Conservation (phyloP, 2,113 vertebrate species). For the Ploceus nigricollis region DNA sequence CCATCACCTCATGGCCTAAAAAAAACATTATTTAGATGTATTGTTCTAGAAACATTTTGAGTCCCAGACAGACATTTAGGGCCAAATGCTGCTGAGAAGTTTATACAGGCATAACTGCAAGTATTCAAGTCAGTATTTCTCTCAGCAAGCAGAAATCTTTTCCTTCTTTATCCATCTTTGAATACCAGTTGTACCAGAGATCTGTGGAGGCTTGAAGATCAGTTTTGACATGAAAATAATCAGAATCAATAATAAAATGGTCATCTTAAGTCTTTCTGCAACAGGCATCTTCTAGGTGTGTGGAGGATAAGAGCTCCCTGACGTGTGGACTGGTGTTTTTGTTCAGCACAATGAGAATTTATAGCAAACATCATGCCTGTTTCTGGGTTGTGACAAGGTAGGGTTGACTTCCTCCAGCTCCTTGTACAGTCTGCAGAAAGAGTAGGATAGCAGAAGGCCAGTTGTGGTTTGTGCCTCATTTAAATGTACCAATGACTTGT, state of each 20-base stretch:
- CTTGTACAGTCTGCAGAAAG: not conserved
- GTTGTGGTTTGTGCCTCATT: not conserved
- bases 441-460: not conserved
- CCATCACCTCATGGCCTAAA: not conserved
- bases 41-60: not conserved
- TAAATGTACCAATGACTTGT: not conserved
- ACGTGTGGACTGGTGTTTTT: not conserved
- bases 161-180: not conserved
- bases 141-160: not conserved
- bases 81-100: not conserved
- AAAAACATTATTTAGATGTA: not conserved
- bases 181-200: not conserved
- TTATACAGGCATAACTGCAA: not conserved
- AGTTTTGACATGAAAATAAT: not conserved
- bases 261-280: not conserved
- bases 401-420: not conserved
- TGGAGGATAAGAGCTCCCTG: not conserved
- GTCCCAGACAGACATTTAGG: not conserved
- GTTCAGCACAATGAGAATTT: not conserved
- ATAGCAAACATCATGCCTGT: not conserved
- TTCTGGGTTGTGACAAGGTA: not conserved
- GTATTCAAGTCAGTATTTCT: not conserved
- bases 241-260: not conserved
- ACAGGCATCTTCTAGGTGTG: not conserved
- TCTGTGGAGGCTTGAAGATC: not conserved